Conservation (phyloP, 2,797 vertebrate genomes). For the Poeciliopsis paucimaculata region DNA sequence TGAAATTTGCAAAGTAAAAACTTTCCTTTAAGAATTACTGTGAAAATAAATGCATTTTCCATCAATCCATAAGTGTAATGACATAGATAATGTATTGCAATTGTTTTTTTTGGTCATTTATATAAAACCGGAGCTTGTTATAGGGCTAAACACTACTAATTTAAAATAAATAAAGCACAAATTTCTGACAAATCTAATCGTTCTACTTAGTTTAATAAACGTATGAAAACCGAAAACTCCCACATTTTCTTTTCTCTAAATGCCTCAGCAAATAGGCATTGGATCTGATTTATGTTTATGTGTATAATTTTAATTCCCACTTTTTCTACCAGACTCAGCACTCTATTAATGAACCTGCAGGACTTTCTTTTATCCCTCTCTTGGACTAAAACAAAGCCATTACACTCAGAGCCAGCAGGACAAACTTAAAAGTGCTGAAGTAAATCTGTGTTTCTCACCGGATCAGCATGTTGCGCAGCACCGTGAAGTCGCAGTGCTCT, state of each 20-base stretch:
- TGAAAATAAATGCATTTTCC: background rate
- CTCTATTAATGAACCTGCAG: background rate
- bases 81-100: background rate
- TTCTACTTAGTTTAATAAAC: background rate
- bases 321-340: background rate
- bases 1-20: background rate
- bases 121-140: background rate
- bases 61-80: background rate
- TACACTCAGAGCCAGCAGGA: background rate
- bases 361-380: background rate
- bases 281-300: background rate
- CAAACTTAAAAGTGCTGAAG: background rate
- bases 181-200: background rate
- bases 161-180: background rate
- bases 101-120: background rate
- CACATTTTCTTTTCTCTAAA: background rate
- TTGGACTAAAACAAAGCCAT: background rate
- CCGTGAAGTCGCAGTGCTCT: constrained; percentile 85
- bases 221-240: background rate
- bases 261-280: background rate
- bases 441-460: constrained; percentile 59
- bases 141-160: background rate
- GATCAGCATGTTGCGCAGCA: constrained; percentile 84
- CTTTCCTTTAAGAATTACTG: background rate
- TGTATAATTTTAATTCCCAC: background rate